Conservation (phyloP, 1,140 invertebrate genomes). For the Pseudomyrmex gracilis region DNA sequence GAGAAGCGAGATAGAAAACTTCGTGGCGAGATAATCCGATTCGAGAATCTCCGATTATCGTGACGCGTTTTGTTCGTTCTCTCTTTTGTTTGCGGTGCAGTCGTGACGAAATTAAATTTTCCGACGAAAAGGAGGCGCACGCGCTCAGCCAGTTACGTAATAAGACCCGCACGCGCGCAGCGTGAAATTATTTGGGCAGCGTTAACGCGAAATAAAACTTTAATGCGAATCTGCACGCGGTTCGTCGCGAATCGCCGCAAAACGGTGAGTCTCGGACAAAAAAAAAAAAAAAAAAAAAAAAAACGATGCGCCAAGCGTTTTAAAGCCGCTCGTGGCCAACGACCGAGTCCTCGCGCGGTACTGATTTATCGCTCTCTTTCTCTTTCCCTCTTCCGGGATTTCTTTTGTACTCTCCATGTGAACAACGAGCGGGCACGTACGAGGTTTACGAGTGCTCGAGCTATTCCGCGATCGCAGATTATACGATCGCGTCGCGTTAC, state of each 20-base stretch:
- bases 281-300: not conserved
- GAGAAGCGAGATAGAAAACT: not conserved
- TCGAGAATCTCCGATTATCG: not conserved
- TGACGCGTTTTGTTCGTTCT: not conserved
- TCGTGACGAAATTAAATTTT: slow-evolving; percentile 57
- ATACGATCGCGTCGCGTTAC: slow-evolving; percentile 30
- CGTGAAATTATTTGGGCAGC: slow-evolving; percentile 70
- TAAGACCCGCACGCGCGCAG: slow-evolving; percentile 20
- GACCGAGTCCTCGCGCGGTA: not conserved
- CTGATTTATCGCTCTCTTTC: slow-evolving; percentile 39
- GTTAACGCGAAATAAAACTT: slow-evolving; percentile 69
- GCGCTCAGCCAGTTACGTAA: slow-evolving; percentile 34
- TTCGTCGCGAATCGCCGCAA: not conserved
- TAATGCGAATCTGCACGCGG: slow-evolving; percentile 48
- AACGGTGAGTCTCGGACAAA: not conserved
- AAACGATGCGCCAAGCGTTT: slow-evolving; percentile 38
- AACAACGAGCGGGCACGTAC: slow-evolving; percentile 53
- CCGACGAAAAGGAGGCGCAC: slow-evolving; percentile 1
- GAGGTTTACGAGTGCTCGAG: slow-evolving; percentile 15
- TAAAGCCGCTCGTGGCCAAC: slow-evolving; percentile 34
- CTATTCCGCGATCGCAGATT: slow-evolving; percentile 28
- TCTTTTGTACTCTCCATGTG: slow-evolving; percentile 35
- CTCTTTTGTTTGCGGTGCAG: not conserved
- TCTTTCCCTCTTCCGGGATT: not conserved
- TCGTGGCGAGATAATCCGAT: not conserved